Evolutionary conservation across 2,113 vertebrate genomes (phyloP).

Genomic region (Platycercus adscitus): DNA sequence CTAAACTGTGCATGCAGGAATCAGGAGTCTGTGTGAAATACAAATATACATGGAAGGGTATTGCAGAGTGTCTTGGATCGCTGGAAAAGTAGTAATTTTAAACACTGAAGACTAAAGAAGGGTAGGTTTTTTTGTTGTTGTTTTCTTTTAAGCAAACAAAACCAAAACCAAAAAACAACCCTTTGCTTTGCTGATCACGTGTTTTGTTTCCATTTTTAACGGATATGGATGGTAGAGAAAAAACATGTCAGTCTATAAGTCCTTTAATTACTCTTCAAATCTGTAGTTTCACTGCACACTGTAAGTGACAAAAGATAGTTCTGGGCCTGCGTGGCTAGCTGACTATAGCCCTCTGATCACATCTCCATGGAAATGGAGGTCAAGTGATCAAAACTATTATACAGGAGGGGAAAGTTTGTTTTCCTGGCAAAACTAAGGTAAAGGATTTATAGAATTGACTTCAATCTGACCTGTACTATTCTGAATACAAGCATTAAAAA

Average conservation of each 20-base stretch:
- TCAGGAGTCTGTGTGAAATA: background rate
- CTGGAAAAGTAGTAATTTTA: background rate
- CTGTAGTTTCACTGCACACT: background rate
- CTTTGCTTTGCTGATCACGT: background rate
- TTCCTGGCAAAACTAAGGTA: background rate
- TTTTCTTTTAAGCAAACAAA: background rate
- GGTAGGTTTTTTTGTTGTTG: background rate
- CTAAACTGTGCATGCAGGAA: background rate
- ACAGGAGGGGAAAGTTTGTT: constrained; percentile 1
- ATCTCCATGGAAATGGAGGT: constrained; percentile 34
- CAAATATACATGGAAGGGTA: background rate
- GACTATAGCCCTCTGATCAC: background rate
- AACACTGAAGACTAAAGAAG: background rate
- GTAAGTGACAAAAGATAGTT: background rate
- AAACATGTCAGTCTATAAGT: background rate
- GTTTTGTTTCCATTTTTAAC: constrained; percentile 7
- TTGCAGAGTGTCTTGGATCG: background rate
- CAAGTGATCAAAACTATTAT: constrained; percentile 14
- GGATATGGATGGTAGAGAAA: background rate
- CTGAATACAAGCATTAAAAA: background rate
- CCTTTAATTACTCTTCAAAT: background rate
- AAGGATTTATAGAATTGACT: background rate
- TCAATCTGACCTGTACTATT: background rate
- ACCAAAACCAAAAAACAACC: too few species aligned
- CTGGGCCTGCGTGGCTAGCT: background rate